A percentile compares a stretch with the other conserved stretches of the same genome.
phyloP scores from a whole-genome alignment of 1,140 invertebrate genomes.

The Macrostomum lignano region DNA sequence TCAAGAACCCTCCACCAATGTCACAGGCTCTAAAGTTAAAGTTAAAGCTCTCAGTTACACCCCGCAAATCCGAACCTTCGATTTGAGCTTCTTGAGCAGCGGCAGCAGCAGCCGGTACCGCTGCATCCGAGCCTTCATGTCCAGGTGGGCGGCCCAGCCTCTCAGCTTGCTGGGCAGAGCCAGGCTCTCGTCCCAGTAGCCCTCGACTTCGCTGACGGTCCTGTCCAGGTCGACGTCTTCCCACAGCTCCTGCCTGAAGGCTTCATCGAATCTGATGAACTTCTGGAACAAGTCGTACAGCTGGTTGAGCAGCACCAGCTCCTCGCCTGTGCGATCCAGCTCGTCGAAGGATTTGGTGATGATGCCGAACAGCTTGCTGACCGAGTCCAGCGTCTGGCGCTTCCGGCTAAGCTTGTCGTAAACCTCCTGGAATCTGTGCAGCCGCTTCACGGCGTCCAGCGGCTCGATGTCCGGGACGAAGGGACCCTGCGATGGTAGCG shows the following conservation, averaged over 20 bases:
- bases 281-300: constrained; percentile 27
- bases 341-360: constrained; percentile 23
- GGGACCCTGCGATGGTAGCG: constrained; percentile 19
- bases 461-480: constrained; percentile 22
- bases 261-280: constrained; percentile 22
- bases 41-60: too few species aligned
- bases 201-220: constrained; percentile 15
- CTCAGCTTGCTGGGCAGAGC: constrained; percentile 24
- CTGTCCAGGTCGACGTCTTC: constrained; percentile 6
- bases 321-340: constrained; percentile 22
- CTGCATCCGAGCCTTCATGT: constrained; percentile 19
- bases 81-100: constrained; percentile 18
- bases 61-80: constrained; percentile 21
- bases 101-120: constrained; percentile 22
- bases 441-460: constrained; percentile 17
- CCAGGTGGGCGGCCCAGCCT: constrained; percentile 24
- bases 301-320: constrained; percentile 21
- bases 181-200: constrained; percentile 24
- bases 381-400: constrained; percentile 22
- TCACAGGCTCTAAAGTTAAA: constrained; percentile 9
- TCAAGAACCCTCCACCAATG: neutral
- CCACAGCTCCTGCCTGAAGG: constrained; percentile 25
- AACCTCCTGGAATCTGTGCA: constrained; percentile 21
- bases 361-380: constrained; percentile 26
- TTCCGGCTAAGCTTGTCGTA: constrained; percentile 20